Percentiles rank a stretch among this genome's conserved stretches.
Conservation (phyloP, 2,888 invertebrate species). For the Ptilodon capucinus region DNA sequence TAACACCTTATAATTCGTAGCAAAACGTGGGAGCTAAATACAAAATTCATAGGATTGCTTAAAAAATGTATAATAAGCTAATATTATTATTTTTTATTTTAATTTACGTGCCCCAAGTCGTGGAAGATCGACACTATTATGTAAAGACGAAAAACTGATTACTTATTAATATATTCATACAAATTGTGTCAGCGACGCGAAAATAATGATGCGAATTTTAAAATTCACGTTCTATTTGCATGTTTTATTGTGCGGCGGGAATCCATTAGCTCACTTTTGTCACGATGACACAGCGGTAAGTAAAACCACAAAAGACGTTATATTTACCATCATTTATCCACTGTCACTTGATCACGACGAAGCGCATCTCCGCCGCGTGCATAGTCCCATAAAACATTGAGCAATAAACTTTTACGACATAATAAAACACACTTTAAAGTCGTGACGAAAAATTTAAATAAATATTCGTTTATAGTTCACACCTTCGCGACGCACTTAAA, state of each 20-base stretch:
- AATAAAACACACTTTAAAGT: slow-evolving; percentile 29
- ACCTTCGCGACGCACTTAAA: slow-evolving; percentile 37
- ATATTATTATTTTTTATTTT: no score
- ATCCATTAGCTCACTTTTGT: slow-evolving; percentile 37
- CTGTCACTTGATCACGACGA: slow-evolving; percentile 57
- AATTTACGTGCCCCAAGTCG: no score
- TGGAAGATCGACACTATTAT: not conserved
- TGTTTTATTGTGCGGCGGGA: slow-evolving; percentile 18
- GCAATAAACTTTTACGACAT: slow-evolving; percentile 25
- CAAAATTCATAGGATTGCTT: no score
- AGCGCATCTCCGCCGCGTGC: slow-evolving; percentile 16
- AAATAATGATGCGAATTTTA: slow-evolving; percentile 25
- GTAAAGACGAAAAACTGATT: slow-evolving; percentile 12
- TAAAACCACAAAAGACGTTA: slow-evolving; percentile 44
- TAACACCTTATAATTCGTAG: no score
- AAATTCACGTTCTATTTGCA: slow-evolving; percentile 26
- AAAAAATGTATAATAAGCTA: no score
- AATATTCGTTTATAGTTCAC: slow-evolving; percentile 32
- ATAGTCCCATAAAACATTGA: slow-evolving; percentile 21
- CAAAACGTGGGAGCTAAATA: no score
- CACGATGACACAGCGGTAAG: slow-evolving; percentile 27
- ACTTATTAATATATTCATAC: slow-evolving; percentile 26
- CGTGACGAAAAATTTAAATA: slow-evolving; percentile 19
- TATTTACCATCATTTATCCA: slow-evolving; percentile 70
- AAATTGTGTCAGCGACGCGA: slow-evolving; percentile 26